Evolutionary conservation across 2,888 invertebrate species (phyloP).

Genomic region (Anoncus sp.): DNA sequence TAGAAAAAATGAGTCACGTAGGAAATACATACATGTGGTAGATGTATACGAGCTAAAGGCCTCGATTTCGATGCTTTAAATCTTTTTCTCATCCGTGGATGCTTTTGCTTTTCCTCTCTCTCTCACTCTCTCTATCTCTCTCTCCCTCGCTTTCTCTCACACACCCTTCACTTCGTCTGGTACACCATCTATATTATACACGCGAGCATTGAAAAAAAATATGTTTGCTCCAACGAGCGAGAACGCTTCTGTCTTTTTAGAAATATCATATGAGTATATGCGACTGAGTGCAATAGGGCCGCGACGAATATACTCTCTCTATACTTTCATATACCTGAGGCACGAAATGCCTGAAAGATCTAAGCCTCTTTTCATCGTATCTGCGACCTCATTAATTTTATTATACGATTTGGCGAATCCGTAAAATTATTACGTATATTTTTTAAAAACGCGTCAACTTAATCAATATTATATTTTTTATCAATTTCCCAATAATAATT

Average conservation of each 20-base stretch:
- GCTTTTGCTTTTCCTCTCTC: constrained; percentile 30
- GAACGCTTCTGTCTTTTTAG: constrained; percentile 29
- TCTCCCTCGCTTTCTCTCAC: too few relatives aligned
- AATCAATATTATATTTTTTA: constrained; percentile 17
- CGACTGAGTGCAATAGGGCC: constrained; percentile 11
- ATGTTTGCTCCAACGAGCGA: constrained; percentile 27
- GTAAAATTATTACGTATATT: neutral
- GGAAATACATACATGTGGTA: constrained; percentile 3
- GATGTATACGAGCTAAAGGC: constrained; percentile 23
- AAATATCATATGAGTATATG: constrained; percentile 19
- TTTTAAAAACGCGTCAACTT: neutral
- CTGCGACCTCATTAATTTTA: constrained; percentile 56
- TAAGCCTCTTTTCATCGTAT: constrained; percentile 43
- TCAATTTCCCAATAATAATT: constrained; percentile 2
- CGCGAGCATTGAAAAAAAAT: constrained; percentile 42
- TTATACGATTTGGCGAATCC: neutral
- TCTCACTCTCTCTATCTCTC: too few relatives aligned
- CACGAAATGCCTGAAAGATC: constrained; percentile 37
- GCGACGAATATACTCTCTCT: constrained; percentile 1
- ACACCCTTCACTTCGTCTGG: constrained; percentile 10
- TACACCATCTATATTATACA: constrained; percentile 1
- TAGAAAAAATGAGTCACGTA: constrained; percentile 34
- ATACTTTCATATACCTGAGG: neutral
- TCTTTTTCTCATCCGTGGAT: constrained; percentile 25
- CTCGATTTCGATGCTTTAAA: constrained; percentile 54